These are phyloP conservation scores for Sterna hirundo DNA, from an alignment of 2,113 vertebrate species.

Conservation along the genomic window DNA sequence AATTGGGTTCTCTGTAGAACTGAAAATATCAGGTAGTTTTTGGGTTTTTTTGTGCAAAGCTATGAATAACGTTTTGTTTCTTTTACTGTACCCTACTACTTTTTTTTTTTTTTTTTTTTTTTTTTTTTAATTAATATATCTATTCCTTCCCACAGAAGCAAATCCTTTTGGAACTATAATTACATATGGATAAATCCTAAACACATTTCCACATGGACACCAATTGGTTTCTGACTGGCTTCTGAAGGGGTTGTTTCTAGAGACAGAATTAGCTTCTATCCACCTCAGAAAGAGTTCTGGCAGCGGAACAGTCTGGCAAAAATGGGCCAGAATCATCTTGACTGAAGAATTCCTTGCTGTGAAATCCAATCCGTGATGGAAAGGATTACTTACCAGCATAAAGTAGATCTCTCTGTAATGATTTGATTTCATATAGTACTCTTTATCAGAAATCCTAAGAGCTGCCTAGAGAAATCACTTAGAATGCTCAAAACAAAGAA, in stretches of 20 bases:
- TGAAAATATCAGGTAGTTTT: not conserved
- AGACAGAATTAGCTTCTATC: not conserved
- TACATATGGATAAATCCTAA: not conserved
- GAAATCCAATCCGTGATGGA: not conserved
- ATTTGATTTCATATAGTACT: not conserved
- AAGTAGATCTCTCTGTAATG: not conserved
- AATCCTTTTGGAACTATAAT: not conserved
- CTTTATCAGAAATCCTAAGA: not conserved
- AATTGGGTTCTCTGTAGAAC: not conserved
- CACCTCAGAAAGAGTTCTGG: not conserved
- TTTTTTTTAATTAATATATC: not conserved
- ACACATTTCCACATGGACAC: not conserved
- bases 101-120: no score
- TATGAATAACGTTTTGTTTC: not conserved
- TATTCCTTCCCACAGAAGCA: not conserved
- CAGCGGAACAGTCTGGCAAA: not conserved
- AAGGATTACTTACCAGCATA: not conserved
- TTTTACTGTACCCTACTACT: not conserved
- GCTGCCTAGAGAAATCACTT: not conserved
- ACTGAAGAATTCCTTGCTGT: not conserved
- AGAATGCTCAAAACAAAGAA: not conserved
- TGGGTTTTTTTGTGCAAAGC: not conserved
- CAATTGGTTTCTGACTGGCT: not conserved
- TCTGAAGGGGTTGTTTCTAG: not conserved
- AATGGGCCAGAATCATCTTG: not conserved